A percentile compares a stretch with the other conserved stretches of the same genome.
Conservation (phyloP, 2,888 invertebrate genomes). For the Epinotia brunnichana region DNA sequence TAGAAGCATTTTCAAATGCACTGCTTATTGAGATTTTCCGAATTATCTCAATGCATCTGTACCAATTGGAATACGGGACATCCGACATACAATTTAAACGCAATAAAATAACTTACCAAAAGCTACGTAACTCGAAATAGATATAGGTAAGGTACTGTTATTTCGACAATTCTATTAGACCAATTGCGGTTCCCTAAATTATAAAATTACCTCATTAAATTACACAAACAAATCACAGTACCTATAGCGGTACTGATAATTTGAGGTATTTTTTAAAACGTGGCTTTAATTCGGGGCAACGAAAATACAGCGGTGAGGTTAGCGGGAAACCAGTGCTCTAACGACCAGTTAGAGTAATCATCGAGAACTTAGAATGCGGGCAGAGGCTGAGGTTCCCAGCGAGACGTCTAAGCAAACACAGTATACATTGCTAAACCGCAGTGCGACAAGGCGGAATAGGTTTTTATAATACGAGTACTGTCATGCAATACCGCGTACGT, state of each 20-base stretch:
- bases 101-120: too few species aligned
- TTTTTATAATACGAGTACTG: too few species aligned
- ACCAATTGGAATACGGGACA: too few species aligned
- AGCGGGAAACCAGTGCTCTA: constrained; percentile 12
- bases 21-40: too few species aligned
- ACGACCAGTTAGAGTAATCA: constrained; percentile 33
- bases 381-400: constrained; percentile 36
- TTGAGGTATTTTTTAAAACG: constrained; percentile 21
- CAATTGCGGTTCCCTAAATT: constrained; percentile 7
- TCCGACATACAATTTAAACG: too few species aligned
- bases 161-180: background rate
- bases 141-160: background rate
- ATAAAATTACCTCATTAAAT: constrained; percentile 11
- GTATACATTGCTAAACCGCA: background rate
- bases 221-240: constrained; percentile 7
- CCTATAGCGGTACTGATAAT: constrained; percentile 32
- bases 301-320: constrained; percentile 17
- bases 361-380: constrained; percentile 15
- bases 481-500: too few species aligned
- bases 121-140: too few species aligned
- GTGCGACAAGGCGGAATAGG: background rate
- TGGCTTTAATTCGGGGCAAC: constrained; percentile 36
- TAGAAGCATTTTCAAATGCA: too few species aligned
- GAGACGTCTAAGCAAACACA: background rate
- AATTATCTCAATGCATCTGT: too few species aligned